These are phyloP conservation scores for Meta bourneti DNA, from an alignment of 2,888 invertebrate genomes.

Conservation along the genomic window DNA sequence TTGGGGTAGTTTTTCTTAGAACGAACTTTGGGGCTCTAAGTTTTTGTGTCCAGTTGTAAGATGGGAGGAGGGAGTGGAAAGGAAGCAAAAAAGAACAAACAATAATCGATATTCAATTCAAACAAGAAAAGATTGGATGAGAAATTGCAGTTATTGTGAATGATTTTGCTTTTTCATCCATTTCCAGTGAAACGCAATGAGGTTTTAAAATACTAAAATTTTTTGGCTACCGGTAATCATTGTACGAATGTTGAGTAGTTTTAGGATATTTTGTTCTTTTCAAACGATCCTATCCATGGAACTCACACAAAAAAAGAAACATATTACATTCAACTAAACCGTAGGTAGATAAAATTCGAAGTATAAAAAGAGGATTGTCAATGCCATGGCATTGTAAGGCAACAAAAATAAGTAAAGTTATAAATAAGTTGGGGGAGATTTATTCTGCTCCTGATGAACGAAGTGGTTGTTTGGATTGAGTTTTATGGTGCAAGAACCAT, in stretches of 20 bases:
- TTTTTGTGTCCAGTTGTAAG: conserved; percentile 31
- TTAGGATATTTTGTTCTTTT: conserved; percentile 2
- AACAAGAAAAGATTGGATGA: conserved; percentile 26
- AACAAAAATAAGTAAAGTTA: too few species aligned
- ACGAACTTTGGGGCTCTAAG: neutral
- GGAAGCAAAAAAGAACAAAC: neutral
- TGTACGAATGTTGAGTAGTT: neutral
- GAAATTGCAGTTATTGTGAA: conserved; percentile 35
- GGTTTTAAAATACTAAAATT: conserved; percentile 26
- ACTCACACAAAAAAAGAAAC: neutral
- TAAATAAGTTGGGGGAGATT: too few species aligned
- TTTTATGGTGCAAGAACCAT: too few species aligned
- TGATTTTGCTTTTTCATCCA: conserved; percentile 18
- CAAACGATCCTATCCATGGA: neutral
- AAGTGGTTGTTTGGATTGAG: too few species aligned
- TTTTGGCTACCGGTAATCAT: conserved; percentile 12
- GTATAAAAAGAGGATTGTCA: too few species aligned
- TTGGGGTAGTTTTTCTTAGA: conserved; percentile 17
- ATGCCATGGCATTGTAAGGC: too few species aligned
- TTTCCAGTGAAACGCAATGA: conserved; percentile 2
- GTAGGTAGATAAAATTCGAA: neutral
- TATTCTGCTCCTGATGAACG: too few species aligned
- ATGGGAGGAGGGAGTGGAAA: neutral
- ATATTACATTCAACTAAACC: neutral
- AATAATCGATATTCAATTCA: conserved; percentile 55